Base-by-base conservation (phyloP, 2,797 vertebrate species). In the Aldrovandia affinis region DNA sequence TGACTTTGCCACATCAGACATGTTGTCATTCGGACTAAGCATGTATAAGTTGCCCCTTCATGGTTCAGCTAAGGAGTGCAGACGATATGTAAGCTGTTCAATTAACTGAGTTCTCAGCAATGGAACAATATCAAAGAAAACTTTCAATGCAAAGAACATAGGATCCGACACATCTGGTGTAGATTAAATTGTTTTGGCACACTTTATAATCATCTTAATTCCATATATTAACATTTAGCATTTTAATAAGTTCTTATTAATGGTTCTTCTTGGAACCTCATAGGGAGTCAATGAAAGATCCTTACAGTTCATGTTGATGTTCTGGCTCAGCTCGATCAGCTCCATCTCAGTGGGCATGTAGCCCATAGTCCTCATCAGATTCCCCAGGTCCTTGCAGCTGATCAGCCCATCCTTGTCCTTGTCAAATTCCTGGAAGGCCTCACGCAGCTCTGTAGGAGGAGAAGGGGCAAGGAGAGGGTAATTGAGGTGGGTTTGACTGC, bases 281-380 rank as follows among this genome's bases (percentile, higher is more conserved):
- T 39, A 28, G 15, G 36, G 68, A 10, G 30, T 70, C 2, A 36
- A 2, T 22, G 68, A 39, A 42, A 73, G 36, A 73, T 15, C 1
- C 63, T 68, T 28, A 68, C 63, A 33, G 63, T 68, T 68, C 68
- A 70, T 97, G 95, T 98, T 98, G 94, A 99, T 99, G 81, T 98
- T 97, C 91, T 99, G 98, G 3, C 98, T 94, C 86, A 99, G 93
- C 92, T 99, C 97, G 0, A 99, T 99, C 89, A 99, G 96, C 89
- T 99, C 98, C 98, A 99, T 99, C 94, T 99, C 98, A 0, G 98
- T 99, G 83, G 98, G 98, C 98, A 99, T 99, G 91, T 97, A 99
- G 83, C 98, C 98, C 97, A 99, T 96, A 0, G 97, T 99, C 83
- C 98, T 95, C 98, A 99, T 99, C 91, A 98, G 97, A 88, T 97